Conservation (phyloP, 2,888 invertebrate species). For the Heliconius ismenius region DNA sequence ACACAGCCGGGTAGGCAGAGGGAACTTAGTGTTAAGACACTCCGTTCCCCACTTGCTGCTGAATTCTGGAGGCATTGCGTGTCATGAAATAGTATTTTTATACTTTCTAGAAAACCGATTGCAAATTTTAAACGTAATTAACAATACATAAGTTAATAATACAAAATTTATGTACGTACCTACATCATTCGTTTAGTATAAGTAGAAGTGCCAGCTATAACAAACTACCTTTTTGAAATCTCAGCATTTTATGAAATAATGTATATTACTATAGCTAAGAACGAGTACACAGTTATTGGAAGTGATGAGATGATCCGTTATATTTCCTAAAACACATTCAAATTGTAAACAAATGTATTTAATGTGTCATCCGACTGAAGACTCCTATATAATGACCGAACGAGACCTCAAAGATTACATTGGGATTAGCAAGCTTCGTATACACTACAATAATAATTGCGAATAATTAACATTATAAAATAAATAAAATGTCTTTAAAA, state of each 20-base stretch:
- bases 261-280: conserved; percentile 60
- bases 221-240: neutral
- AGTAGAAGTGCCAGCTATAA: too few species aligned
- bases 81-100: too few species aligned
- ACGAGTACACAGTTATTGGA: conserved; percentile 71
- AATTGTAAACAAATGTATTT: conserved; percentile 71
- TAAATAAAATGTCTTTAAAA: conserved; percentile 51
- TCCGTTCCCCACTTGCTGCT: too few species aligned
- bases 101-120: too few species aligned
- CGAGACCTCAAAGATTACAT: conserved; percentile 52
- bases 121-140: too few species aligned
- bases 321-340: conserved; percentile 69
- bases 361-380: conserved; percentile 65
- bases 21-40: too few species aligned
- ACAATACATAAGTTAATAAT: too few species aligned
- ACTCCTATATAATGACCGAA: conserved; percentile 66
- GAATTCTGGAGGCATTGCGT: too few species aligned
- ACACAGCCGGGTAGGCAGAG: too few species aligned
- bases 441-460: conserved; percentile 15
- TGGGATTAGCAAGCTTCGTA: conserved; percentile 56
- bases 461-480: neutral
- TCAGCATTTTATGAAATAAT: neutral
- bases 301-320: conserved; percentile 73
- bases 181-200: too few species aligned
- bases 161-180: too few species aligned